Evolutionary conservation across 2,888 invertebrate species (phyloP).

Genomic region (Pterostichus madidus): DNA sequence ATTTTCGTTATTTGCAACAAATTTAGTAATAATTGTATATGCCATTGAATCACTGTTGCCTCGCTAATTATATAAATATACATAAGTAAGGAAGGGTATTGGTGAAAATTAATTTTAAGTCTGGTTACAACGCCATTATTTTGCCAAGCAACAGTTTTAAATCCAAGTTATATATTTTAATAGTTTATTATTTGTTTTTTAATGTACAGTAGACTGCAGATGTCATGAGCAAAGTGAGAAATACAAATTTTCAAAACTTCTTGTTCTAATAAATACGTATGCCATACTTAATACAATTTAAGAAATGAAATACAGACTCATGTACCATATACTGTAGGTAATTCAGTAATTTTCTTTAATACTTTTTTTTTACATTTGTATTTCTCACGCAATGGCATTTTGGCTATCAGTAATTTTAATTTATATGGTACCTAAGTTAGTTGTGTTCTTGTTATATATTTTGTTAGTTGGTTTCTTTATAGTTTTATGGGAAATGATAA

Average conservation of each 20-base stretch:
- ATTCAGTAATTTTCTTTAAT: too few species aligned
- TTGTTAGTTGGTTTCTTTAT: conserved; percentile 54
- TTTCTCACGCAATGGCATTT: conserved; percentile 36
- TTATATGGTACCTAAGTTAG: conserved; percentile 37
- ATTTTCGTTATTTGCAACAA: conserved; percentile 35
- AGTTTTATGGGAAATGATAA: conserved; percentile 67
- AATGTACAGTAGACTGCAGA: not conserved
- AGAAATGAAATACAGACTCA: too few species aligned
- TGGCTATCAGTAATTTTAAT: conserved; percentile 31
- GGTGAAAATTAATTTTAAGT: conserved; percentile 48
- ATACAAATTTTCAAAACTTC: conserved; percentile 18
- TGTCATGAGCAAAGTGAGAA: not conserved
- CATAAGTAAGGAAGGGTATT: conserved; percentile 65
- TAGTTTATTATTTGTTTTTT: conserved; percentile 51
- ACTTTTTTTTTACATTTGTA: not conserved
- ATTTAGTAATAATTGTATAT: conserved; percentile 49
- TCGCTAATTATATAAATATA: conserved; percentile 62
- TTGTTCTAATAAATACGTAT: not conserved
- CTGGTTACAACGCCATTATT: conserved; percentile 48
- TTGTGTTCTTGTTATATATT: conserved; percentile 57
- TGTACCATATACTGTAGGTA: too few species aligned
- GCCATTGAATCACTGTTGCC: conserved; percentile 66
- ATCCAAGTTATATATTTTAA: conserved; percentile 32
- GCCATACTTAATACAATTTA: too few species aligned
- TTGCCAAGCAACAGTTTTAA: conserved; percentile 65